Conservation (phyloP, 2,113 vertebrate genomes). For the Ctenomys sociabilis region DNA sequence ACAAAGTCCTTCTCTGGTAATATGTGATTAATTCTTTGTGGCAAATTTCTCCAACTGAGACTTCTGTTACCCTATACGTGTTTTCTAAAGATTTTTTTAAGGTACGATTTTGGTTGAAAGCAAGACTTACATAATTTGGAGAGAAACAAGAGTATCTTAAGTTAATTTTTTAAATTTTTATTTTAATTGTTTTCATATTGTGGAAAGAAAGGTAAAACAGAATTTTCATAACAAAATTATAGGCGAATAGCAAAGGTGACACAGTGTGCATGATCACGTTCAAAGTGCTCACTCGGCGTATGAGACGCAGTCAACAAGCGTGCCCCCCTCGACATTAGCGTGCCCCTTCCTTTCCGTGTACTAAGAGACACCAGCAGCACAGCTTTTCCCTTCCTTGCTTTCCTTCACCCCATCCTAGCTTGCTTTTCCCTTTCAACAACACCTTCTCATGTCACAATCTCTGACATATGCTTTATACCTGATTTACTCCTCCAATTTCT, state of each 20-base stretch:
- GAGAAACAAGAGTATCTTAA: too few relatives aligned
- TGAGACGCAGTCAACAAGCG: neutral
- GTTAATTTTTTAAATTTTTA: neutral
- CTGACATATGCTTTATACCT: neutral
- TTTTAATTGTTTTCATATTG: neutral
- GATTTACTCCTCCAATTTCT: neutral
- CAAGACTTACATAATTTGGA: too few relatives aligned
- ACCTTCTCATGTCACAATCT: neutral
- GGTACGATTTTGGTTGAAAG: too few relatives aligned
- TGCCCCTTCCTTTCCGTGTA: neutral
- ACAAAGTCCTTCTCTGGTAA: neutral
- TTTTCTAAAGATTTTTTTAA: neutral
- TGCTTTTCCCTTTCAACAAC: neutral
- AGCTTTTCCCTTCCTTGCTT: neutral
- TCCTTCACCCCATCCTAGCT: neutral
- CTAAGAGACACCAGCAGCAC: neutral
- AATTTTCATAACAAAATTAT: neutral
- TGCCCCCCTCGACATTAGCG: neutral
- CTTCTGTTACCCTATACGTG: neutral
- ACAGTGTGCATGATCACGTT: neutral
- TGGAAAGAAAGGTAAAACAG: neutral
- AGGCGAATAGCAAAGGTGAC: neutral
- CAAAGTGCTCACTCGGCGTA: neutral
- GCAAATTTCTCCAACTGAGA: neutral
- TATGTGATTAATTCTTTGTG: neutral